Conservation (phyloP, 2,797 vertebrate genomes). For the Choloepus didactylus region DNA sequence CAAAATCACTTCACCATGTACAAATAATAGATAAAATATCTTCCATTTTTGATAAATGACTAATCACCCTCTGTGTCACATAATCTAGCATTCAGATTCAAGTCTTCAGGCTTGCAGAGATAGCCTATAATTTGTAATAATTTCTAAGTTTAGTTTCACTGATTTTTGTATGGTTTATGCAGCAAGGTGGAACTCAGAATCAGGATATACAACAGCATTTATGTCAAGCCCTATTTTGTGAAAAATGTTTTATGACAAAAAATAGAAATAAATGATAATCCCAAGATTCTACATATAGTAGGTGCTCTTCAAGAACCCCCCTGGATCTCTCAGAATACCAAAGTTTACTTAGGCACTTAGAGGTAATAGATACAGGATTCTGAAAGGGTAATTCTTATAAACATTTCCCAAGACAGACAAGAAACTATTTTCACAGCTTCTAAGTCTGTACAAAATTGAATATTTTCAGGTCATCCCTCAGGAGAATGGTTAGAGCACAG, state of each 20-base stretch:
- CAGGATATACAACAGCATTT: neutral
- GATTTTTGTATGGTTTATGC: slow-evolving; percentile 51
- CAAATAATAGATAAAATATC: slow-evolving; percentile 12
- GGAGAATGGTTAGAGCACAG: slow-evolving; percentile 3
- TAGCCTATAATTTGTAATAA: slow-evolving; percentile 62
- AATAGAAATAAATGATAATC: slow-evolving; percentile 35
- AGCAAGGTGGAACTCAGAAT: neutral
- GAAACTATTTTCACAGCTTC: neutral
- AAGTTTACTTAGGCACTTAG: neutral
- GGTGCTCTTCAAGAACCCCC: neutral
- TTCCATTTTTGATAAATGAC: neutral
- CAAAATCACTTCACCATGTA: neutral
- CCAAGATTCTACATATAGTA: neutral
- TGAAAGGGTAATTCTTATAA: neutral
- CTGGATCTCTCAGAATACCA: neutral
- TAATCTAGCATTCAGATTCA: slow-evolving; percentile 43
- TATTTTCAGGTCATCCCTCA: slow-evolving; percentile 24
- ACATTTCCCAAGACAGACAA: neutral
- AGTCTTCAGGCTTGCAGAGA: slow-evolving; percentile 54
- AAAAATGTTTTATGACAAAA: neutral
- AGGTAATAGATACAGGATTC: neutral
- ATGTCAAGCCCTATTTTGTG: neutral
- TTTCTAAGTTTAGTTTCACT: neutral
- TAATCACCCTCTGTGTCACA: slow-evolving; percentile 2
- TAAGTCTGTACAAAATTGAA: neutral